Percentiles rank a stretch among this genome's conserved stretches.
Evolutionary conservation across 2,888 invertebrate species (phyloP).

Genomic region (Drosophila cognata): DNA sequence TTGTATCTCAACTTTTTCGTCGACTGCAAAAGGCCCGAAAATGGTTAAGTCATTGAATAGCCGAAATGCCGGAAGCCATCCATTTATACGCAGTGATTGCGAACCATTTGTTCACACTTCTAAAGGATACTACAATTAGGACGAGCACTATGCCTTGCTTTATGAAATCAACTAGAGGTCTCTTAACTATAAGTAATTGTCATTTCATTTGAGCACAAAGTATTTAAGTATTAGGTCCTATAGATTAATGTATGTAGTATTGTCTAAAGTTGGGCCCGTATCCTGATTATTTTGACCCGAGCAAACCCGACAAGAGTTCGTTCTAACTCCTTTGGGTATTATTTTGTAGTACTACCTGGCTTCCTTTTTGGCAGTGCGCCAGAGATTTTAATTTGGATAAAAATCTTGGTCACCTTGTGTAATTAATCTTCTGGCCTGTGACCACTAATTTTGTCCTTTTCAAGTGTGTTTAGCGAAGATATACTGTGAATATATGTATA

Average conservation of each 20-base stretch:
- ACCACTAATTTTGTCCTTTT: neutral
- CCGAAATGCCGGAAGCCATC: constrained; percentile 49
- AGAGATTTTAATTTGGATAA: constrained; percentile 2
- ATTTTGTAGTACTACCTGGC: neutral
- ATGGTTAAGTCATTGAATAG: constrained; percentile 74
- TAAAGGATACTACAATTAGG: neutral
- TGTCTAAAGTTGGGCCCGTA: neutral
- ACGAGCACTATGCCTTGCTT: neutral
- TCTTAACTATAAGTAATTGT: neutral
- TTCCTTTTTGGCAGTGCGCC: neutral
- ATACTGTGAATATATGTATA: neutral
- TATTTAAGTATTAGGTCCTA: neutral
- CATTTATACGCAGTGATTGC: constrained; percentile 52
- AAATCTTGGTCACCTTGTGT: neutral
- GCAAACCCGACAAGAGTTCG: neutral
- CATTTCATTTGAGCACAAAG: neutral
- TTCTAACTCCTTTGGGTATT: neutral
- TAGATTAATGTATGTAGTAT: neutral
- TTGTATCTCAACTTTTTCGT: neutral
- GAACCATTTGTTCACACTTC: constrained; percentile 22
- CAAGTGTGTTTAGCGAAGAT: neutral
- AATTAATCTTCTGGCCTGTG: neutral
- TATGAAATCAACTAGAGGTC: neutral
- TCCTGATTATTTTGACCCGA: neutral
- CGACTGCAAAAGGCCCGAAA: constrained; percentile 60